phyloP scores from a whole-genome alignment of 2,888 invertebrate species.

The Aspidiotus destructor region DNA sequence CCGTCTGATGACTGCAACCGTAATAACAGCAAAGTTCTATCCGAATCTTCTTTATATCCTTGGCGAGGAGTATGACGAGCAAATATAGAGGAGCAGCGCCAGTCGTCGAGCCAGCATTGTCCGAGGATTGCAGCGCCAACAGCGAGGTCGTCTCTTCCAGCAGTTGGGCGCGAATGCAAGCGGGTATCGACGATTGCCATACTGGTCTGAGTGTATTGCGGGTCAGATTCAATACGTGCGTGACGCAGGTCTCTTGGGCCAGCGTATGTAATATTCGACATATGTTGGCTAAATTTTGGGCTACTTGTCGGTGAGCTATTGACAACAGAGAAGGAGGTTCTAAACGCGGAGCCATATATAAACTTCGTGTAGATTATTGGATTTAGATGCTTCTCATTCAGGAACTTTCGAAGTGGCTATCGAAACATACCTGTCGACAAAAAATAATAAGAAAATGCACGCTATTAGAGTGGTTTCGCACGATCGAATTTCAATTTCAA shows the following conservation, averaged over 20 bases:
- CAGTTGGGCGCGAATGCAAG: slow-evolving; percentile 41
- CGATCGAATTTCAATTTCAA: not conserved
- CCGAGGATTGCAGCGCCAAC: slow-evolving; percentile 42
- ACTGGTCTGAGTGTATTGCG: slow-evolving; percentile 42
- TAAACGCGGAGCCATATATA: slow-evolving; percentile 39
- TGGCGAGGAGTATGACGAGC: slow-evolving; percentile 42
- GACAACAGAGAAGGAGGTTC: slow-evolving; percentile 42
- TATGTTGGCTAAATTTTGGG: slow-evolving; percentile 42
- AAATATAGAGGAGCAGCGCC: slow-evolving; percentile 43
- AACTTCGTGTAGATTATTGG: not conserved
- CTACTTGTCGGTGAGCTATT: slow-evolving; percentile 43
- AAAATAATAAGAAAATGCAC: not conserved
- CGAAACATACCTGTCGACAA: slow-evolving; percentile 24
- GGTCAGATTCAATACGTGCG: slow-evolving; percentile 41
- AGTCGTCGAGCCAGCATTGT: slow-evolving; percentile 41
- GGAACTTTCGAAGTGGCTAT: slow-evolving; percentile 12
- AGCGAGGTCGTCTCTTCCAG: slow-evolving; percentile 42
- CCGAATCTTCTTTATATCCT: slow-evolving; percentile 42
- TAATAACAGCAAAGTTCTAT: slow-evolving; percentile 45
- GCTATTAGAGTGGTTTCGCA: not conserved
- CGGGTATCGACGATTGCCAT: slow-evolving; percentile 42
- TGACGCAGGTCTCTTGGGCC: slow-evolving; percentile 43
- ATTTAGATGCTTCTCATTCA: not conserved
- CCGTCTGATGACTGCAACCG: slow-evolving; percentile 45
- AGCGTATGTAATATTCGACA: slow-evolving; percentile 43